A percentile compares a stretch with the other conserved stretches of the same genome.
These are phyloP conservation scores for Drosophila sulfurigaster DNA, from an alignment of 1,140 invertebrate genomes.

Conservation along the genomic window DNA sequence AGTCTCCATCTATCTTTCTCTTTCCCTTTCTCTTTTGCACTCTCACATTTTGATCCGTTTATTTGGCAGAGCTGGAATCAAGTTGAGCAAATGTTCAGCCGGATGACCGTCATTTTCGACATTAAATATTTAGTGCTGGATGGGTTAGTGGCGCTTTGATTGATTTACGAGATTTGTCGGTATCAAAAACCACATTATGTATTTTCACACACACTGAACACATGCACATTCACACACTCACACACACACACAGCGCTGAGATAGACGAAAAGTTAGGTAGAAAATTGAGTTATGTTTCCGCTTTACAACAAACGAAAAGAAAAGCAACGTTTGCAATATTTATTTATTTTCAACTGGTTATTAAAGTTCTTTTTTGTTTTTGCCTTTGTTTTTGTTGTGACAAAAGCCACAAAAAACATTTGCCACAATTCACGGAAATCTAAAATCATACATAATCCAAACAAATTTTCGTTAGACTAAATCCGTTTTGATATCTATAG, in stretches of 20 bases:
- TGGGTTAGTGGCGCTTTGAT: slow-evolving; percentile 49
- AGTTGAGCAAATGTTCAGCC: slow-evolving; percentile 5
- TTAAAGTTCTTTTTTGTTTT: slow-evolving; percentile 3
- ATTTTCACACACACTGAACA: slow-evolving; percentile 1
- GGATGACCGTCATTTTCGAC: slow-evolving; percentile 53
- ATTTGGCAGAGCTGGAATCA: slow-evolving; percentile 1
- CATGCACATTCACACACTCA: slow-evolving; percentile 8
- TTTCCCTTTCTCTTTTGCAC: background rate
- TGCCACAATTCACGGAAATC: background rate
- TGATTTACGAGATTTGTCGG: slow-evolving; percentile 52
- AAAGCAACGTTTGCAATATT: slow-evolving; percentile 6
- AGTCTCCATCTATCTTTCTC: background rate
- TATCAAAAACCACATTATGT: slow-evolving; percentile 37
- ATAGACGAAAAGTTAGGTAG: slow-evolving; percentile 2
- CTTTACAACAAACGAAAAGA: background rate
- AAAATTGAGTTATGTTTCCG: slow-evolving; percentile 28
- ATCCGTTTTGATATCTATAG: background rate
- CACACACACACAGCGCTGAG: background rate
- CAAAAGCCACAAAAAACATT: slow-evolving; percentile 6
- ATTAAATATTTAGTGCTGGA: slow-evolving; percentile 65
- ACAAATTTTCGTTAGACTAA: slow-evolving; percentile 12
- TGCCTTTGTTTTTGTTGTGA: background rate
- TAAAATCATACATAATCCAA: background rate
- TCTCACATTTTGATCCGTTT: background rate
- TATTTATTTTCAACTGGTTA: background rate